Evolutionary conservation across 2,888 invertebrate species (phyloP), one percentile per base, ranked within the genome.

Genomic region (Plagodis dolabraria): DNA sequence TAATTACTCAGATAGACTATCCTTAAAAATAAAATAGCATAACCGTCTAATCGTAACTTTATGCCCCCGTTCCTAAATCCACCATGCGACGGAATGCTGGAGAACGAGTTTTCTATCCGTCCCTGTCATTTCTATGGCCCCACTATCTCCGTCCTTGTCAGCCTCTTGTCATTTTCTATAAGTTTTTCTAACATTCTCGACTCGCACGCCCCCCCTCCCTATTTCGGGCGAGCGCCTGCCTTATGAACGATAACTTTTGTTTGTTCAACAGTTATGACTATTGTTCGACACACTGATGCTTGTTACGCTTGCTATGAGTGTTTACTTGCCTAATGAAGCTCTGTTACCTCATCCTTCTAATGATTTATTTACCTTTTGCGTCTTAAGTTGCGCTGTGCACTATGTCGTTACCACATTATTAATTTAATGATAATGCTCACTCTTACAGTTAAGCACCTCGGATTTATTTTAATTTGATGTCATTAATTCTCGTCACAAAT

Each of bases 41-140:
- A 90, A 89, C 87, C 87, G 86, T 85, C 87, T 90, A 90, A 91
- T 91, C 88, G 88, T 87, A 89, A 84, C 86, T 87, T 84, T 88
- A 83, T 92, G 92, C 92, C 92, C 91, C 91, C 89, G 92, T 91
- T 92, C 90, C 87, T 91, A 92, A 92, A 92, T 89, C 90, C 88
- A 87, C 91, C 91, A 89, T 83, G 89, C 89, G 85, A 85, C 88
- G 92, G 92, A 92, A 92, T 92, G 92, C 78, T 80, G 92, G 82
- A 84, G 85, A 89, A 92, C 92, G 80, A 89, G 92, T 92, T 92
- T 86, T 86, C 83, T 87, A 84, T 86, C 89, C 80, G 82, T 92
- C 92, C 79, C 77, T 78, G 78, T 91, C 89, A 76, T 78, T 76
- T 85, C 80, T 86, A 88, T 80, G 82, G 80, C 76, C 75, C 75